Conservation (phyloP, 2,888 invertebrate species). For the Smittia sp. region DNA sequence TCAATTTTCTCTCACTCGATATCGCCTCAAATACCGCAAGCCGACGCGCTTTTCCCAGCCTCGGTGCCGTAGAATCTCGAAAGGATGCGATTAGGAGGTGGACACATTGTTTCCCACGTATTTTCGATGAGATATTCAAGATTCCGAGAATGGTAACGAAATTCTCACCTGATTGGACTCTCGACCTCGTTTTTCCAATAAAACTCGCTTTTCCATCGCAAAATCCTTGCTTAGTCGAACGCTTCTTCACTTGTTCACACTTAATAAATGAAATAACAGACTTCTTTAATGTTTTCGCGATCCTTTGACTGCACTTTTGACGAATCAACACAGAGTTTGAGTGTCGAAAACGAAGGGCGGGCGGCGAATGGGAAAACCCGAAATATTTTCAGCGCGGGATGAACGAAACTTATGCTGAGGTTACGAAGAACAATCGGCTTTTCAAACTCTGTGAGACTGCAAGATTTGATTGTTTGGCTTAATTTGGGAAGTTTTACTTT, state of each 20-base stretch:
- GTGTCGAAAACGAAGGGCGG: too few species aligned
- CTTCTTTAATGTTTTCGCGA: neutral
- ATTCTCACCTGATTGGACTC: conserved; percentile 81
- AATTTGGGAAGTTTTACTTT: too few species aligned
- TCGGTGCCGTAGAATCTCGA: neutral
- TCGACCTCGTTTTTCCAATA: conserved; percentile 89
- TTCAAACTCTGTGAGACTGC: too few species aligned
- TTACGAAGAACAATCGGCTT: too few species aligned
- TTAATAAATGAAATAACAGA: neutral
- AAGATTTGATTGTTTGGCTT: too few species aligned
- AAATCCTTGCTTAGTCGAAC: neutral
- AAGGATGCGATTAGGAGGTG: neutral
- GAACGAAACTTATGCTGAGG: too few species aligned
- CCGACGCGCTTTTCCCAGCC: too few species aligned
- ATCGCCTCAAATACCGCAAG: neutral
- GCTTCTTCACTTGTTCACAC: neutral
- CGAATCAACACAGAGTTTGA: too few species aligned
- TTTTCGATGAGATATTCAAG: neutral
- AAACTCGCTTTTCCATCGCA: conserved; percentile 90
- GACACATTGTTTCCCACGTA: neutral
- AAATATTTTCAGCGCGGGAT: too few species aligned
- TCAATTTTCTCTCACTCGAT: conserved; percentile 12
- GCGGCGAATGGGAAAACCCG: too few species aligned
- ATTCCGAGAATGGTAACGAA: conserved; percentile 42
- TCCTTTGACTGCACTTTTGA: too few species aligned